Percentiles rank a stretch among this genome's conserved stretches.
These are phyloP conservation scores for Diarsia dahlii DNA, from an alignment of 2,888 invertebrate species.

Conservation along the genomic window DNA sequence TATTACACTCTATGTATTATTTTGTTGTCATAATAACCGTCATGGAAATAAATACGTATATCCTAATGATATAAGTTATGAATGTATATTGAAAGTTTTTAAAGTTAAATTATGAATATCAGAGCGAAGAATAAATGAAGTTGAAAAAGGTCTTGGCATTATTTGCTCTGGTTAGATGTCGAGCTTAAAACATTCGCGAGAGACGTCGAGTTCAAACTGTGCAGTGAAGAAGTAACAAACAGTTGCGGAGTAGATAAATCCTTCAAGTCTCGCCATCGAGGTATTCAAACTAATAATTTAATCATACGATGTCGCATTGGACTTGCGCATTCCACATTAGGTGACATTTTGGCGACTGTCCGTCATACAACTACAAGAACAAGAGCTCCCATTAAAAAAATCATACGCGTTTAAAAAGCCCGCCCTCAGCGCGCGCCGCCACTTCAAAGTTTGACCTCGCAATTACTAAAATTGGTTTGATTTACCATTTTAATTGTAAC, in stretches of 20 bases:
- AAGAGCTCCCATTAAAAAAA: slow-evolving; percentile 80
- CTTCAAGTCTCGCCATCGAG: slow-evolving; percentile 32
- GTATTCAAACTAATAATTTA: slow-evolving; percentile 69
- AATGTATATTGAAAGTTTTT: background rate
- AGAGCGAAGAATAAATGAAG: background rate
- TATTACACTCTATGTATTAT: slow-evolving; percentile 8
- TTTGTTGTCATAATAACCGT: background rate
- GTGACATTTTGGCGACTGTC: slow-evolving; percentile 44
- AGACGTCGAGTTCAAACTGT: slow-evolving; percentile 15
- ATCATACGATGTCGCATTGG: slow-evolving; percentile 63
- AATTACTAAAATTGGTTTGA: slow-evolving; percentile 91
- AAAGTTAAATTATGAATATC: background rate
- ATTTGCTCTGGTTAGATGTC: background rate
- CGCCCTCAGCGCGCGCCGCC: slow-evolving; percentile 79
- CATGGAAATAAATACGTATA: slow-evolving; percentile 1
- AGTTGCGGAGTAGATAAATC: slow-evolving; percentile 34
- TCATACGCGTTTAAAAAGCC: slow-evolving; percentile 83
- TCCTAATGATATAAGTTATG: slow-evolving; percentile 4
- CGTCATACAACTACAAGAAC: slow-evolving; percentile 71
- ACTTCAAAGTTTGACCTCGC: slow-evolving; percentile 89
- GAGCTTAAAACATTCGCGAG: slow-evolving; percentile 15
- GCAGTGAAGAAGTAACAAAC: slow-evolving; percentile 35
- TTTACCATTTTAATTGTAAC: slow-evolving; percentile 91
- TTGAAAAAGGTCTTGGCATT: background rate
- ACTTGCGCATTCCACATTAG: slow-evolving; percentile 44